phyloP scores from a whole-genome alignment of 2,888 invertebrate species.

The Pimpla rufipes region DNA sequence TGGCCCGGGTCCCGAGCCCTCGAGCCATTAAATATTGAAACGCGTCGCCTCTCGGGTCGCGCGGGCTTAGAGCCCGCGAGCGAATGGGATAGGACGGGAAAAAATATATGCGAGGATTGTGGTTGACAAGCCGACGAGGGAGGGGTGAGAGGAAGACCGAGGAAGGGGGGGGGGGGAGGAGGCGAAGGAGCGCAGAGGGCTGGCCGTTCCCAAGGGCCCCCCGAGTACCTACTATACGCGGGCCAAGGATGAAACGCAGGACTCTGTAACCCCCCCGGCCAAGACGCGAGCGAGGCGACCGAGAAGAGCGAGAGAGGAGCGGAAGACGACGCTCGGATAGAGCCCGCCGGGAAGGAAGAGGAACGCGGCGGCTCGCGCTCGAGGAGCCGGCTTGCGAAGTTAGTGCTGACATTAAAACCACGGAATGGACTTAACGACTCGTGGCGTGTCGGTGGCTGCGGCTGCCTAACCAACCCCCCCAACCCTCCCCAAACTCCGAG shows the following conservation, averaged over 20 bases:
- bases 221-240: conserved; percentile 53
- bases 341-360: conserved; percentile 64
- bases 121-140: conserved; percentile 71
- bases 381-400: conserved; percentile 73
- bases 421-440: conserved; percentile 81
- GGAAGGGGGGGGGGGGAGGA: conserved; percentile 48
- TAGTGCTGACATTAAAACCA: conserved; percentile 82
- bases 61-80: neutral
- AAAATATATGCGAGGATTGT: conserved; percentile 75
- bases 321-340: conserved; percentile 68
- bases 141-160: too few relatives aligned
- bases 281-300: conserved; percentile 36
- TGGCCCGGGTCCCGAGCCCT: neutral
- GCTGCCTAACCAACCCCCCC: conserved; percentile 73
- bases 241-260: conserved; percentile 57
- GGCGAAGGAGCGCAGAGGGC: conserved; percentile 24
- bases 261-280: too few relatives aligned
- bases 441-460: conserved; percentile 79
- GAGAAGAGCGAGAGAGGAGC: conserved; percentile 45
- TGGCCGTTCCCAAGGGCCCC: conserved; percentile 36
- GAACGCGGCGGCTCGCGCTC: conserved; percentile 58
- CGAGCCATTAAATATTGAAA: conserved; percentile 41
- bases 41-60: conserved; percentile 14
- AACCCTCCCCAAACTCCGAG: conserved; percentile 61
- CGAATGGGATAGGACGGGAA: conserved; percentile 63